Conservation (phyloP, 2,888 invertebrate species). For the Metallyticus violacea region DNA sequence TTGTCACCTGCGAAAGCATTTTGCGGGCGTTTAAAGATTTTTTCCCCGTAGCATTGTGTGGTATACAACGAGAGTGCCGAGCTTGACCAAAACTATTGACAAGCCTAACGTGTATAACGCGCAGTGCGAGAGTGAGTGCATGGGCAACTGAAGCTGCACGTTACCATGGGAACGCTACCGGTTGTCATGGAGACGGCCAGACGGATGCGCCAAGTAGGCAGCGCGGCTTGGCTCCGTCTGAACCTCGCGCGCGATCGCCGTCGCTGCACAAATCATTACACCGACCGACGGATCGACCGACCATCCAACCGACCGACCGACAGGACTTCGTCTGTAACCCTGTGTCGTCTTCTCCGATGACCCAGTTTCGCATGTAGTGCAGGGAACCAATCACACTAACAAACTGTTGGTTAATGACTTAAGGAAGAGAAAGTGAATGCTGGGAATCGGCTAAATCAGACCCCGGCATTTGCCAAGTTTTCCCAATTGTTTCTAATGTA, state of each 20-base stretch:
- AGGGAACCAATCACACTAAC: not conserved
- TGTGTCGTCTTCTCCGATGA: not conserved
- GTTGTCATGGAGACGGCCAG: constrained; percentile 2
- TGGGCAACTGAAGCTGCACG: constrained; percentile 1
- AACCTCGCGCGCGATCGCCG: not conserved
- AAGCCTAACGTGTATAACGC: not conserved
- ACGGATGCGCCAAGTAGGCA: not conserved
- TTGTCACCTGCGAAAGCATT: not conserved
- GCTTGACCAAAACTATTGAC: constrained; percentile 10
- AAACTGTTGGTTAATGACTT: not conserved
- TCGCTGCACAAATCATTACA: not conserved
- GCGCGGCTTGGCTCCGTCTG: not conserved
- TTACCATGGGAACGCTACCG: not conserved
- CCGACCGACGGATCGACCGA: not conserved
- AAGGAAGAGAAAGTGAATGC: too few relatives aligned
- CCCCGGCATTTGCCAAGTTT: too few relatives aligned
- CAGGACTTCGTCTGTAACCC: not conserved
- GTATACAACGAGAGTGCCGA: not conserved
- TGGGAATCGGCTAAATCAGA: too few relatives aligned
- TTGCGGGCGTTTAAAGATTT: not conserved
- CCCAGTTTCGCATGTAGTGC: not conserved
- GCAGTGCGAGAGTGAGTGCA: not conserved
- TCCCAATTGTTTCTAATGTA: too few relatives aligned
- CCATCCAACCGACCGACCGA: not conserved
- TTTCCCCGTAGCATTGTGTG: not conserved